A percentile compares a stretch with the other conserved stretches of the same genome.
These are phyloP conservation scores for Lasioglossum figueresi DNA, from an alignment of 2,888 invertebrate species.

Conservation along the genomic window DNA sequence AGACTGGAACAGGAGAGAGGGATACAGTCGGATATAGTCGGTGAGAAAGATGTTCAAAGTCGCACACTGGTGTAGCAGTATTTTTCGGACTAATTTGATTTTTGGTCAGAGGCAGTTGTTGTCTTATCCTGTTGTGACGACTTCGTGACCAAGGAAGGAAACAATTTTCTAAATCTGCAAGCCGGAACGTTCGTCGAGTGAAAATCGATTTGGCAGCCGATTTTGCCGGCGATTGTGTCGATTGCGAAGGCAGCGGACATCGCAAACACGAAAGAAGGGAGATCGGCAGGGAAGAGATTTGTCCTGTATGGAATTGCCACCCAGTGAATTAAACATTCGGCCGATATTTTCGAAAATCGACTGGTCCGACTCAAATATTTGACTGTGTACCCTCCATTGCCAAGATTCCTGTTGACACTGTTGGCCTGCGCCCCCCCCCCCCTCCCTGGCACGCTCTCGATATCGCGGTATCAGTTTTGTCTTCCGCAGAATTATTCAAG, in stretches of 20 bases:
- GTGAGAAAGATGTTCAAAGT: not conserved
- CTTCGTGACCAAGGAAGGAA: too few species aligned
- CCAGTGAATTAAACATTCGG: slow-evolving; percentile 68
- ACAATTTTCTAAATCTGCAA: not conserved
- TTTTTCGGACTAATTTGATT: too few species aligned
- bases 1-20: not conserved
- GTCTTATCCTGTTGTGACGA: too few species aligned
- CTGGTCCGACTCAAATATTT: slow-evolving; percentile 75
- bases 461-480: slow-evolving; percentile 74
- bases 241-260: slow-evolving; percentile 47
- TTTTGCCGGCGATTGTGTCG: slow-evolving; percentile 33
- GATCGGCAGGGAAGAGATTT: slow-evolving; percentile 52
- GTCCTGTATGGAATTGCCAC: slow-evolving; percentile 52
- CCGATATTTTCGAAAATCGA: slow-evolving; percentile 77
- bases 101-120: too few species aligned
- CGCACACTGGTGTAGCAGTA: not conserved
- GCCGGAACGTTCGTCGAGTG: not conserved
- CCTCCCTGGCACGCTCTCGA: slow-evolving; percentile 53
- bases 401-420: slow-evolving; percentile 76
- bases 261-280: slow-evolving; percentile 66
- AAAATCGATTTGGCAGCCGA: slow-evolving; percentile 39
- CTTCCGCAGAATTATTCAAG: slow-evolving; percentile 72
- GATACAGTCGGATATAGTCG: not conserved
- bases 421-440: not conserved
- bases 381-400: slow-evolving; percentile 77